These are phyloP conservation scores for Caenorhabditis sinica DNA, from an alignment of 2,888 invertebrate species.

Conservation along the genomic window DNA sequence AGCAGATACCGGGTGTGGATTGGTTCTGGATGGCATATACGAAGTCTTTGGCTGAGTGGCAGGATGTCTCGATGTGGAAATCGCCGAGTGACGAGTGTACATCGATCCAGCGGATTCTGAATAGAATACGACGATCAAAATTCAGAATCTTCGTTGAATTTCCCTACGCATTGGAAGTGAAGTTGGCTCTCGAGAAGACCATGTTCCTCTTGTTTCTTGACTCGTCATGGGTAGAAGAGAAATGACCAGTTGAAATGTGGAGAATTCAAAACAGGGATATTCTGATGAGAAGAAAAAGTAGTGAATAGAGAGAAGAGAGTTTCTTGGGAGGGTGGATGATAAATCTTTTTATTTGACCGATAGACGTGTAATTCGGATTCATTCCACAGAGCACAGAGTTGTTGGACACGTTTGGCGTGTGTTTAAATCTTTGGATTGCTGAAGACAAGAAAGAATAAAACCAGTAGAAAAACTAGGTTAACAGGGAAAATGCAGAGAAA, in stretches of 20 bases:
- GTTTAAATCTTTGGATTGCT: background rate
- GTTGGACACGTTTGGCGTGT: constrained; percentile 31
- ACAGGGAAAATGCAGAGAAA: background rate
- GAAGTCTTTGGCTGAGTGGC: constrained; percentile 32
- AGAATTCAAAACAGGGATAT: background rate
- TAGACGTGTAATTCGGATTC: constrained; percentile 8
- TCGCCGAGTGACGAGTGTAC: constrained; percentile 46
- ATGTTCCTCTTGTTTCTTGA: constrained; percentile 32
- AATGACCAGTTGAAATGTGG: constrained; percentile 20
- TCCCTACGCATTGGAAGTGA: constrained; percentile 36
- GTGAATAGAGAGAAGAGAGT: background rate
- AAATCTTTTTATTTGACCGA: constrained; percentile 6
- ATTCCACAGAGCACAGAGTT: constrained; percentile 6
- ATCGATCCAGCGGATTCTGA: constrained; percentile 35
- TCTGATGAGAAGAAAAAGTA: constrained; percentile 8
- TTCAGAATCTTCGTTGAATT: background rate
- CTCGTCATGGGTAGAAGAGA: constrained; percentile 39
- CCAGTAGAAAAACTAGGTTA: background rate
- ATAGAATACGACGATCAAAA: no score
- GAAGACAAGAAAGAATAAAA: background rate
- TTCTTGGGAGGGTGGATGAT: background rate
- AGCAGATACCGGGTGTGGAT: constrained; percentile 19
- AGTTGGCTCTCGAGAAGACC: constrained; percentile 42
- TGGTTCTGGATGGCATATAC: constrained; percentile 22
- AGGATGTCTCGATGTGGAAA: constrained; percentile 21